Percentiles rank a stretch among this genome's conserved stretches.
Conservation (phyloP, 2,888 invertebrate species). For the Silvanus unidentatus region DNA sequence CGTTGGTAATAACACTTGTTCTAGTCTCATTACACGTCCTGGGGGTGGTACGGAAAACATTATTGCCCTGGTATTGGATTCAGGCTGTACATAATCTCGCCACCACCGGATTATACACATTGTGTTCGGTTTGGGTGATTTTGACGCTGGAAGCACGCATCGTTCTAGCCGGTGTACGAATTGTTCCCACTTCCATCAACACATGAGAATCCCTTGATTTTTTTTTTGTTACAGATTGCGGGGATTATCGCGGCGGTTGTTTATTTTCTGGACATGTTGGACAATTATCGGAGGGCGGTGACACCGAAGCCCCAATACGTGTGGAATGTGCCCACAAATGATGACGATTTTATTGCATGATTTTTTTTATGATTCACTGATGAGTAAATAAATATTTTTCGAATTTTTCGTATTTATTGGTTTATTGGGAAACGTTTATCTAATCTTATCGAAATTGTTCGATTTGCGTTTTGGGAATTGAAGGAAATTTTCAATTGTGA, state of each 20-base stretch:
- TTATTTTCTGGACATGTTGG: slow-evolving; percentile 28
- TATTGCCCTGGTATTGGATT: slow-evolving; percentile 16
- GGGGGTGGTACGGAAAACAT: slow-evolving; percentile 6
- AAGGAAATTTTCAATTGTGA: too few species aligned
- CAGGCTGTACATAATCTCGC: slow-evolving; percentile 8
- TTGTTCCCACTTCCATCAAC: too few species aligned
- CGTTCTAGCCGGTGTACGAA: slow-evolving; percentile 27
- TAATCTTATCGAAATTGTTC: too few species aligned
- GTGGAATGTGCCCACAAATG: slow-evolving; percentile 33
- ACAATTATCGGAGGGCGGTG: slow-evolving; percentile 26
- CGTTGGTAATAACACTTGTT: slow-evolving; percentile 7
- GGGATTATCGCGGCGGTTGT: slow-evolving; percentile 24
- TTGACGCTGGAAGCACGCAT: slow-evolving; percentile 19
- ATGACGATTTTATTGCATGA: background rate
- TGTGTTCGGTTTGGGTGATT: slow-evolving; percentile 13
- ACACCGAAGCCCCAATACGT: slow-evolving; percentile 29
- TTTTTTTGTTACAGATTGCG: slow-evolving; percentile 20
- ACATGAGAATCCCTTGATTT: slow-evolving; percentile 1
- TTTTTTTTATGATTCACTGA: too few species aligned
- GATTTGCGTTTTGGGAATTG: too few species aligned
- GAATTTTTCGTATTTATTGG: too few species aligned
- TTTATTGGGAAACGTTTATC: too few species aligned
- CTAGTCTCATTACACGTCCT: slow-evolving; percentile 10
- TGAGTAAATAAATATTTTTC: too few species aligned
- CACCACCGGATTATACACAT: background rate